Conservation (phyloP, 2,797 vertebrate genomes). For the Darevskia mixta region DNA sequence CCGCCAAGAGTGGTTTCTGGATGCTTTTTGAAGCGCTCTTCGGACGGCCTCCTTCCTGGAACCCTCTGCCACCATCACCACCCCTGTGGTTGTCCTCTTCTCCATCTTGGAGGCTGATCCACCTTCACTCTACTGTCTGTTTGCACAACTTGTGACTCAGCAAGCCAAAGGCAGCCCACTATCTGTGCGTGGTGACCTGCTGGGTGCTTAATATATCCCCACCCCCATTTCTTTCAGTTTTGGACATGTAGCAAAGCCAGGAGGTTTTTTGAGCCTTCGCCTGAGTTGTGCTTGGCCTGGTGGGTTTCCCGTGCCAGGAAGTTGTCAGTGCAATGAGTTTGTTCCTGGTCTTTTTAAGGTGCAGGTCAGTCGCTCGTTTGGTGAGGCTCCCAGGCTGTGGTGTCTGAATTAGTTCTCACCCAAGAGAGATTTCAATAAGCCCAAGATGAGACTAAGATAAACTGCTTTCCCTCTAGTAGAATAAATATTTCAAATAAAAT, state of each 20-base stretch:
- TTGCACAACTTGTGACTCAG: background rate
- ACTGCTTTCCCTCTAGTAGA: conserved; percentile 78
- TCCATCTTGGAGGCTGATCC: background rate
- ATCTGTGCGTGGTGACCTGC: background rate
- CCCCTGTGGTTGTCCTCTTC: background rate
- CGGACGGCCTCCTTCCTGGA: no score
- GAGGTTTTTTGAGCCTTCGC: background rate
- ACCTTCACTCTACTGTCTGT: background rate
- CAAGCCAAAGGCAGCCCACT: background rate
- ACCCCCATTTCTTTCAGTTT: no score
- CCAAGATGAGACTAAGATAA: conserved; percentile 79
- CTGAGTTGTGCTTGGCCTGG: background rate
- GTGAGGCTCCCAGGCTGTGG: background rate
- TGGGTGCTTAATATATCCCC: background rate
- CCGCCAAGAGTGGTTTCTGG: background rate
- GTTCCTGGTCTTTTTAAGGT: accelerated
- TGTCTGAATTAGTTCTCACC: conserved; percentile 55
- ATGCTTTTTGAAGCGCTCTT: background rate
- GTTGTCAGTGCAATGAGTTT: background rate
- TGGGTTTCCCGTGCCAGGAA: background rate
- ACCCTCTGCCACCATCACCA: no score
- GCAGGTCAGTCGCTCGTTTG: background rate
- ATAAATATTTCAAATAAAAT: conserved; percentile 86
- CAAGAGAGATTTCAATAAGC: conserved; percentile 71
- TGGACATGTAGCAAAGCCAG: background rate